Percentiles rank a stretch among this genome's conserved stretches.
Conservation (phyloP, 2,888 invertebrate species). For the Marasmarcha lunaedactyla region DNA sequence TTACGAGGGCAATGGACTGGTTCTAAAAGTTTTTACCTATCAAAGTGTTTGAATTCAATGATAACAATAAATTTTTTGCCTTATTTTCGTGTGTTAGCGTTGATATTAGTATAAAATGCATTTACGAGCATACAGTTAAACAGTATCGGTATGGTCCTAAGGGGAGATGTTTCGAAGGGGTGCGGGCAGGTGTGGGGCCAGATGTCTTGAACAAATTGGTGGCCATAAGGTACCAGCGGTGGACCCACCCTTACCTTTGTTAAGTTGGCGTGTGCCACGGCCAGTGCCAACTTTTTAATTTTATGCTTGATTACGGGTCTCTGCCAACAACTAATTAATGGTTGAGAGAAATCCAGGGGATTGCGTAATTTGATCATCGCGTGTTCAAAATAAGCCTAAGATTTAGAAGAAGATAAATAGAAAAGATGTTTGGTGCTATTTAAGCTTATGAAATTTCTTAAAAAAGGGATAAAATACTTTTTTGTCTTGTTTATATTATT, state of each 20-base stretch:
- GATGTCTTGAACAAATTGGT: conserved; percentile 69
- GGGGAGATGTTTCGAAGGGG: conserved; percentile 28
- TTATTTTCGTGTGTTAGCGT: neutral
- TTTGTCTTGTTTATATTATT: too few relatives aligned
- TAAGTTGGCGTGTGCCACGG: conserved; percentile 63
- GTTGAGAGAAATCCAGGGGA: conserved; percentile 44
- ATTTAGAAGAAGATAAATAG: conserved; percentile 20
- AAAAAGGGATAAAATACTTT: too few relatives aligned
- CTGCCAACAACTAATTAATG: conserved; percentile 57
- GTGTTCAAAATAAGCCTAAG: too few relatives aligned
- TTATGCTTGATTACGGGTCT: conserved; percentile 66
- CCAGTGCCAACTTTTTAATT: conserved; percentile 56
- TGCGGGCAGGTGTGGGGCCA: conserved; percentile 64
- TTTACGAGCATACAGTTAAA: conserved; percentile 1
- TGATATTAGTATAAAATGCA: neutral
- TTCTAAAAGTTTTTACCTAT: too few relatives aligned
- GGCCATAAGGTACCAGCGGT: conserved; percentile 59
- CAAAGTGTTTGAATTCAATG: too few relatives aligned
- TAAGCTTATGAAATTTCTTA: too few relatives aligned
- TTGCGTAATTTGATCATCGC: too few relatives aligned
- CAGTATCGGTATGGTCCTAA: conserved; percentile 38
- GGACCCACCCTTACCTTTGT: conserved; percentile 59
- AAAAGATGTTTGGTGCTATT: too few relatives aligned
- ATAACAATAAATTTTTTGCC: too few relatives aligned
- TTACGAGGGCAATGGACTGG: conserved; percentile 1